These are phyloP conservation scores for Apaloderma vittatum DNA, from an alignment of 2,113 vertebrate species.

Conservation along the genomic window DNA sequence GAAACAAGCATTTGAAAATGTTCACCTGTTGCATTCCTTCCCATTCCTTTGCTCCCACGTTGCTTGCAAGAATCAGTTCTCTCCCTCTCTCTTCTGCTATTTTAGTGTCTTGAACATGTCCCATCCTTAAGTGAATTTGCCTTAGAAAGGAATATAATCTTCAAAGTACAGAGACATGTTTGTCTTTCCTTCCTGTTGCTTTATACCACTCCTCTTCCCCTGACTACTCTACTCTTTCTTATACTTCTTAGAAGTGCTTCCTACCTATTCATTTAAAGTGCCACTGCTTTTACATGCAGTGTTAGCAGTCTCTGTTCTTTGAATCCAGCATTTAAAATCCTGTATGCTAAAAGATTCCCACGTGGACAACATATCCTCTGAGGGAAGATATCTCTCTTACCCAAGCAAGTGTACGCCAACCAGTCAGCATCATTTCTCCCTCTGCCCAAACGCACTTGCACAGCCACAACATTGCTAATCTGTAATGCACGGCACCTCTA, in stretches of 20 bases:
- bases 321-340: not conserved
- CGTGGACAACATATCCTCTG: not conserved
- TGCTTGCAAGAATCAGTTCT: not conserved
- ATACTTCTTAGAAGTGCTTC: not conserved
- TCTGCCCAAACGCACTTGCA: not conserved
- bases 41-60: not conserved
- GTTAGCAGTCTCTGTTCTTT: not conserved
- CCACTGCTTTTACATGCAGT: not conserved
- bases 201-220: not conserved
- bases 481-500: not conserved
- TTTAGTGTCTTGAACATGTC: not conserved
- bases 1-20: not conserved
- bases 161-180: not conserved
- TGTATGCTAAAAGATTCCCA: not conserved
- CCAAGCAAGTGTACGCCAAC: not conserved
- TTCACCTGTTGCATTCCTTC: not conserved
- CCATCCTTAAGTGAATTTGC: not conserved
- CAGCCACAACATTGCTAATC: not conserved
- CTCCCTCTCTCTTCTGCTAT: not conserved
- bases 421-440: not conserved
- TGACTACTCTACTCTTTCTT: not conserved
- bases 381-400: not conserved
- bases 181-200: not conserved
- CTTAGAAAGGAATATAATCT: not conserved
- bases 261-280: not conserved